Conservation (phyloP, 2,113 vertebrate species). For the Phrynosoma blainvillii region DNA sequence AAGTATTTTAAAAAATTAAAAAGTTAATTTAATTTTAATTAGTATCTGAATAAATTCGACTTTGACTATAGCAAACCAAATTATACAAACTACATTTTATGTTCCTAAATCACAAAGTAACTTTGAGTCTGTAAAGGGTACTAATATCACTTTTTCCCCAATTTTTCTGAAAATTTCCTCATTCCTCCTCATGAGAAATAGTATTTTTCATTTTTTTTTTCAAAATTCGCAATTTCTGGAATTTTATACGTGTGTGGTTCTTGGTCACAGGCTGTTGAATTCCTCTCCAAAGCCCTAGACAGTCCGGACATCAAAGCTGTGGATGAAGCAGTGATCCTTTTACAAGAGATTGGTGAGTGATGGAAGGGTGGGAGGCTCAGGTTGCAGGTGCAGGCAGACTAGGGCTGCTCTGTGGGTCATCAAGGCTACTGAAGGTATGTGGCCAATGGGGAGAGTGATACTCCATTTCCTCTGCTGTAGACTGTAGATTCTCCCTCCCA, state of each 20-base stretch:
- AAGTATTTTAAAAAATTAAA: no score
- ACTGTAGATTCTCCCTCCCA: accelerated
- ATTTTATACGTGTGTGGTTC: accelerated
- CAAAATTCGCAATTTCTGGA: background rate
- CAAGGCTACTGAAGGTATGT: background rate
- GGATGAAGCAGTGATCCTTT: slow-evolving; percentile 84
- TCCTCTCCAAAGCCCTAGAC: slow-evolving; percentile 94
- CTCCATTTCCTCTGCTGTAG: accelerated
- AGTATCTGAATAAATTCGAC: no score
- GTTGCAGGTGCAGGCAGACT: background rate
- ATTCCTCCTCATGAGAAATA: background rate
- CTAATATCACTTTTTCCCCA: background rate
- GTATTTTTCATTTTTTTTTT: background rate
- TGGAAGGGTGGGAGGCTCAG: accelerated
- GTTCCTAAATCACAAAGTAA: no score
- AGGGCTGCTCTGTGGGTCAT: no score
- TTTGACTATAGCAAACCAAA: no score
- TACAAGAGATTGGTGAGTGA: slow-evolving; percentile 90
- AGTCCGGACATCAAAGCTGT: slow-evolving; percentile 88
- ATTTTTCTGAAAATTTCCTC: background rate
- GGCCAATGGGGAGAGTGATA: no score
- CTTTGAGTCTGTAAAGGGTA: no score
- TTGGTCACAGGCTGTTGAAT: slow-evolving; percentile 86
- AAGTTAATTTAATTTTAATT: no score
- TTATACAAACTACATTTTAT: no score